These are phyloP conservation scores for Riptortus pedestris DNA, from an alignment of 1,140 invertebrate species.

Conservation along the genomic window DNA sequence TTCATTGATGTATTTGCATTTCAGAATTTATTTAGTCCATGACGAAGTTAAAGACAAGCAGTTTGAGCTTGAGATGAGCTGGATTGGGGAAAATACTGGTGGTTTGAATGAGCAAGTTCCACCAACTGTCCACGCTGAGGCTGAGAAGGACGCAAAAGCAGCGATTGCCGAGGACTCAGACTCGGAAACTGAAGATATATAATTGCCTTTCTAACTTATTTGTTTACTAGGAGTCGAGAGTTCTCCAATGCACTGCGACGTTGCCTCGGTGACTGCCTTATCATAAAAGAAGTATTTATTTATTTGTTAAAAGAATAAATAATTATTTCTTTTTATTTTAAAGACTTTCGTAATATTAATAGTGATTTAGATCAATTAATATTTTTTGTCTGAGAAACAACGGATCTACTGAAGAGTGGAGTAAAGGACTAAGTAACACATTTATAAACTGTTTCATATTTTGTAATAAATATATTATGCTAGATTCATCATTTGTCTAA, in stretches of 20 bases:
- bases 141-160: slow-evolving; percentile 68
- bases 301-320: neutral
- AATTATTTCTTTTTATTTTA: neutral
- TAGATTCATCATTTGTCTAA: too few species aligned
- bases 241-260: neutral
- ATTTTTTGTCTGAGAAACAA: too few species aligned
- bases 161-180: slow-evolving; percentile 75
- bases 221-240: neutral
- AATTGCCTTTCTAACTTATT: slow-evolving; percentile 23
- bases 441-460: slow-evolving; percentile 13
- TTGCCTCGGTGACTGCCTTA: neutral
- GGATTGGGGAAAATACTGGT: slow-evolving; percentile 77
- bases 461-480: slow-evolving; percentile 17
- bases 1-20: too few species aligned
- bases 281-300: neutral
- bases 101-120: slow-evolving; percentile 67
- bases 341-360: neutral
- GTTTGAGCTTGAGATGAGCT: slow-evolving; percentile 94
- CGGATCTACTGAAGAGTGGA: too few species aligned
- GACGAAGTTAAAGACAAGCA: slow-evolving; percentile 98
- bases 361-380: too few species aligned
- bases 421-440: too few species aligned
- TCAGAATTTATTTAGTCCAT: slow-evolving; percentile 88
- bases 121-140: slow-evolving; percentile 50
- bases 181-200: slow-evolving; percentile 68